Evolutionary conservation across 2,113 vertebrate genomes (phyloP).

Genomic region (Petrocephalus microphthalmus): DNA sequence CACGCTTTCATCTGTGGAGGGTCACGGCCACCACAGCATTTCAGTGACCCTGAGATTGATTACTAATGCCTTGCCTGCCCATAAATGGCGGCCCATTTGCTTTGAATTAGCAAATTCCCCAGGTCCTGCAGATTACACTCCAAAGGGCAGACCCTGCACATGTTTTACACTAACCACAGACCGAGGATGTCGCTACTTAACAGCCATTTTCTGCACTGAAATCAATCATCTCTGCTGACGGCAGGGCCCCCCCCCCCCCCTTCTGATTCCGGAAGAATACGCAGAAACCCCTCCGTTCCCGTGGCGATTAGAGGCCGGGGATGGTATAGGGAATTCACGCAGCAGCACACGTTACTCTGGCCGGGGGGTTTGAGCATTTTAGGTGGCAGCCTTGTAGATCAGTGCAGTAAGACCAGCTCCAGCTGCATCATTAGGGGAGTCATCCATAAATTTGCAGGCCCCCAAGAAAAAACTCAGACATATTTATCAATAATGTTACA

Average conservation of each 20-base stretch:
- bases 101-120: conserved; percentile 71
- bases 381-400: not conserved
- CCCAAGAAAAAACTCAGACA: not conserved
- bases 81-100: conserved; percentile 67
- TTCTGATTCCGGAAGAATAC: conserved; percentile 28
- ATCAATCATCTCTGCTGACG: conserved; percentile 74
- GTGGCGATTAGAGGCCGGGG: not conserved
- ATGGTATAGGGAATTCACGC: not conserved
- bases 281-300: not conserved
- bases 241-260: conserved; percentile 41
- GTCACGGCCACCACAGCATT: conserved; percentile 55
- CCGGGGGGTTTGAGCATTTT: not conserved
- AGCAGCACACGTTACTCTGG: not conserved
- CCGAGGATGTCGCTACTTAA: conserved; percentile 78
- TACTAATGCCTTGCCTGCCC: conserved; percentile 53
- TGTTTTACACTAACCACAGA: conserved; percentile 67
- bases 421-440: not conserved
- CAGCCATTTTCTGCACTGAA: conserved; percentile 76
- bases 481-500: not conserved
- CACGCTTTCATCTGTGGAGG: conserved; percentile 35
- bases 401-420: not conserved
- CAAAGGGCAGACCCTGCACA: conserved; percentile 63
- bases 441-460: not conserved
- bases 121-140: conserved; percentile 68
- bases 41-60: conserved; percentile 64